These are phyloP conservation scores for Galemys pyrenaicus DNA, from an alignment of 2,113 vertebrate genomes.

Conservation along the genomic window DNA sequence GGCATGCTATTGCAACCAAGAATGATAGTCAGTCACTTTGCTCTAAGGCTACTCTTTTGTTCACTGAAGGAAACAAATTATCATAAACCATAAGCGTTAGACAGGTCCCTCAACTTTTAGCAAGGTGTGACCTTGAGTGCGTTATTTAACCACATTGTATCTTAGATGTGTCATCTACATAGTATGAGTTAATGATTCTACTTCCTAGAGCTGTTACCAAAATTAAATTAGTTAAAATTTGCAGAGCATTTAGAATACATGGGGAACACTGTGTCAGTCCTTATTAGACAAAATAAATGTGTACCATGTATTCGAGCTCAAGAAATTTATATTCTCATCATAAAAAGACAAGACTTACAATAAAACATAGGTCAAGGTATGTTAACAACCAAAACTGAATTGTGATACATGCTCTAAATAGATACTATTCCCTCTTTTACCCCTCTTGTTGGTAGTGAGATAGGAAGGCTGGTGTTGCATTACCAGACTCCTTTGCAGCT, in stretches of 20 bases:
- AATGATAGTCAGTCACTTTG: neutral
- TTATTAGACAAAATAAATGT: neutral
- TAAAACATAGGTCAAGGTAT: neutral
- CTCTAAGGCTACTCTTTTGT: neutral
- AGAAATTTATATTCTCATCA: neutral
- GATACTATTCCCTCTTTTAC: neutral
- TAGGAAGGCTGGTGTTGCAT: neutral
- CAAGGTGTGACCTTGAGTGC: neutral
- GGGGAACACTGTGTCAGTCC: neutral
- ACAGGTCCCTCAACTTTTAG: neutral
- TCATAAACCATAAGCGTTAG: neutral
- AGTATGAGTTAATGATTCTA: neutral
- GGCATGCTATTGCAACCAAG: neutral
- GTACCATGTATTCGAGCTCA: neutral
- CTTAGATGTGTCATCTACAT: neutral
- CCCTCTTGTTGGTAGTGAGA: neutral
- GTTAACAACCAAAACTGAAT: neutral
- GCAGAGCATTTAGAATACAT: neutral
- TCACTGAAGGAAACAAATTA: neutral
- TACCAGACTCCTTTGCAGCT: neutral
- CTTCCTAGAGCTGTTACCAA: neutral
- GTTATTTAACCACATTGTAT: neutral
- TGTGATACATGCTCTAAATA: neutral
- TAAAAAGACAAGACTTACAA: neutral
- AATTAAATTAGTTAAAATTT: conserved; percentile 22